Conservation (phyloP, 2,888 invertebrate species). For the Auanema freiburgensis region DNA sequence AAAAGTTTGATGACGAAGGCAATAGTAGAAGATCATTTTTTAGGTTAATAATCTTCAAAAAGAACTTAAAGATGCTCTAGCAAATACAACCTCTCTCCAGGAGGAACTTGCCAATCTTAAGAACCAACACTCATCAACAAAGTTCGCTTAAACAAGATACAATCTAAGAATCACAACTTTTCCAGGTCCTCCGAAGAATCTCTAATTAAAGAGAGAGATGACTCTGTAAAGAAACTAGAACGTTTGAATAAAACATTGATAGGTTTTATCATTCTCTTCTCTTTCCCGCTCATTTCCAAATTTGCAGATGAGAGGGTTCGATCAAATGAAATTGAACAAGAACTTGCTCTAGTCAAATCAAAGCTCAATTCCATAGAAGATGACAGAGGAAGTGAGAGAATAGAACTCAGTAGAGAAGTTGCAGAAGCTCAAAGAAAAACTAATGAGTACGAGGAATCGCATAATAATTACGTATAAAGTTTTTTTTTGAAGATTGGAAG, state of each 20-base stretch:
- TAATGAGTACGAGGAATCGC: slow-evolving; percentile 1
- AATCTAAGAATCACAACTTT: not conserved
- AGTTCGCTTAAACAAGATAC: not conserved
- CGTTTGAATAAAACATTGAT: slow-evolving; percentile 7
- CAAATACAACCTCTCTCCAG: not conserved
- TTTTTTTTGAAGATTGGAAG: slow-evolving; percentile 17
- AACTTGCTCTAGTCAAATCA: not conserved
- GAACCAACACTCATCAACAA: slow-evolving; percentile 6
- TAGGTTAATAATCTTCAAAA: slow-evolving; percentile 18
- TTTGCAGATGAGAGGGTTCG: slow-evolving; percentile 1
- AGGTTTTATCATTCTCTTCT: slow-evolving; percentile 2
- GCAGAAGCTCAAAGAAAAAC: slow-evolving; percentile 13
- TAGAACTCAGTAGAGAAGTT: slow-evolving; percentile 20
- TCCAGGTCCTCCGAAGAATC: not conserved
- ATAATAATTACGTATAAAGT: not conserved
- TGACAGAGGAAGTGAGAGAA: slow-evolving; percentile 19
- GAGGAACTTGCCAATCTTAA: slow-evolving; percentile 6
- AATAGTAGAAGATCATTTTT: not conserved
- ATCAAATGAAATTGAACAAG: not conserved
- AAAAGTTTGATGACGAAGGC: slow-evolving; percentile 7
- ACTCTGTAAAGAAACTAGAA: slow-evolving; percentile 10
- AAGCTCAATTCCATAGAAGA: slow-evolving; percentile 15
- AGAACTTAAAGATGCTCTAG: slow-evolving; percentile 12
- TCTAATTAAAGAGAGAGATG: slow-evolving; percentile 7
- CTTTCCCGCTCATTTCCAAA: not conserved